These are phyloP conservation scores for Python bivittatus DNA, from an alignment of 2,113 vertebrate genomes.

Conservation along the genomic window DNA sequence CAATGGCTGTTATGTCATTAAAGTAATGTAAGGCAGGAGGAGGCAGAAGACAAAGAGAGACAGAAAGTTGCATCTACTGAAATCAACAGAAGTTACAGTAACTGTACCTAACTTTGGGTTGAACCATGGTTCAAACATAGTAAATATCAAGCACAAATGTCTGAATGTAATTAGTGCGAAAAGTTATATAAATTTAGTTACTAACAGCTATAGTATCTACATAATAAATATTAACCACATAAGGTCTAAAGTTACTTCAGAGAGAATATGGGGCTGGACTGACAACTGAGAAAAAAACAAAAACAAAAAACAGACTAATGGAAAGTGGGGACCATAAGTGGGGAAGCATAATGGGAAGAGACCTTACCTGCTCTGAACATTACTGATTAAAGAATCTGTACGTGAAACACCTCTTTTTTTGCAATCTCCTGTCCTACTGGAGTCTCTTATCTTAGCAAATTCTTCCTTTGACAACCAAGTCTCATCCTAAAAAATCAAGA, in stretches of 20 bases:
- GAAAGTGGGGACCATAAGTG: background rate
- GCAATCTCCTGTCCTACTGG: background rate
- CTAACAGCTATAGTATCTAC: background rate
- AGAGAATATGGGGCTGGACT: background rate
- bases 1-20: background rate
- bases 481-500: conserved; percentile 32
- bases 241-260: background rate
- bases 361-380: conserved; percentile 27
- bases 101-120: background rate
- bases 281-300: background rate
- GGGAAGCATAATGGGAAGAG: background rate
- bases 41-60: background rate
- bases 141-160: background rate
- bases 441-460: conserved; percentile 5
- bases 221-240: background rate
- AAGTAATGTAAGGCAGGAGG: background rate
- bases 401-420: background rate
- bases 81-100: background rate
- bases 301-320: too few species aligned
- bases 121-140: background rate
- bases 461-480: conserved; percentile 21
- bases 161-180: background rate
- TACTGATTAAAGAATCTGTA: conserved; percentile 12
- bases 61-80: background rate
- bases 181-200: background rate